A percentile compares a stretch with the other conserved stretches of the same genome.
Conservation (phyloP, 2,113 vertebrate species). For the Theropithecus gelada region DNA sequence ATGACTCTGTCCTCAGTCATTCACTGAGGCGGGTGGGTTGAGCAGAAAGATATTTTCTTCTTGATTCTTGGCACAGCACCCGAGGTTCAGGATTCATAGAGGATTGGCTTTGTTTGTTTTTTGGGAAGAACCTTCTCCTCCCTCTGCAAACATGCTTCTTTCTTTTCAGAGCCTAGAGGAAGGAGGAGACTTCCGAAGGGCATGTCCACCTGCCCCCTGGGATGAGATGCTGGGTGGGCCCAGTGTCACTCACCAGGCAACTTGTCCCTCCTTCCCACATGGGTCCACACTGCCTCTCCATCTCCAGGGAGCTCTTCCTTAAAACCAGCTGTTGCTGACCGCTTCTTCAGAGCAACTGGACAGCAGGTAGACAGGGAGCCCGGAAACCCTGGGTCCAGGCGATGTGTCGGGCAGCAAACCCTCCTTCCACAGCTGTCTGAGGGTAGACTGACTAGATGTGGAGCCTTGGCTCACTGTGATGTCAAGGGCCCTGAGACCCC, state of each 20-base stretch:
- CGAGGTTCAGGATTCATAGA: background rate
- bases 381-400: background rate
- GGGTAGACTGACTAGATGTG: too few relatives aligned
- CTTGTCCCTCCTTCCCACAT: background rate
- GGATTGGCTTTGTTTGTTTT: background rate
- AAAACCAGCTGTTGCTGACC: background rate
- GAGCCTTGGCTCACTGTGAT: background rate
- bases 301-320: background rate
- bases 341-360: background rate
- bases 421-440: fast-evolving
- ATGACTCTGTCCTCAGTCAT: conserved; percentile 38
- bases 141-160: background rate
- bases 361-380: background rate
- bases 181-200: background rate
- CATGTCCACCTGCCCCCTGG: background rate
- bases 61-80: background rate
- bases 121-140: background rate
- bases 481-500: background rate
- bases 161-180: background rate
- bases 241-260: background rate
- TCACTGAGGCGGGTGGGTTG: fast-evolving
- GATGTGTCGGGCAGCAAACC: background rate
- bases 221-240: background rate
- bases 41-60: conserved; percentile 56
- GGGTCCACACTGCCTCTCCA: background rate